phyloP scores from a whole-genome alignment of 2,888 invertebrate genomes.

The Dyspetes luteomarginatus region DNA sequence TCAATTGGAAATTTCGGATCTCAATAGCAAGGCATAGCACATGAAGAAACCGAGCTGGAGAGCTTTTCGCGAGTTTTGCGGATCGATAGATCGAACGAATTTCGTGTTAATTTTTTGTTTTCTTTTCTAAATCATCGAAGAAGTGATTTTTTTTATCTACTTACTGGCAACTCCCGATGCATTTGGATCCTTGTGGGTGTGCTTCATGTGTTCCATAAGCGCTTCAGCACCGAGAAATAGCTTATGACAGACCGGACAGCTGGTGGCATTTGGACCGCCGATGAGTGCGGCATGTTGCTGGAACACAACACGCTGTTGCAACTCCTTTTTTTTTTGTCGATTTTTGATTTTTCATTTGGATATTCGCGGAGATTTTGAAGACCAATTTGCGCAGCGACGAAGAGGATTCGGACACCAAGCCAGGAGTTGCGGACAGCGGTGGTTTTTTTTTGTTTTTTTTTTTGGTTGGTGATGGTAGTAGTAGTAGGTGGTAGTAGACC shows the following conservation, averaged over 20 bases:
- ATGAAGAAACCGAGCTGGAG: slow-evolving; percentile 24
- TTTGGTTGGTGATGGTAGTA: too few species aligned
- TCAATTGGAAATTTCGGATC: background rate
- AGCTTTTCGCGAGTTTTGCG: background rate
- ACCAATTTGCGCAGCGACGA: slow-evolving; percentile 65
- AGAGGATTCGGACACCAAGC: slow-evolving; percentile 75
- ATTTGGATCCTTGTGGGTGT: slow-evolving; percentile 96
- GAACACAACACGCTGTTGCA: slow-evolving; percentile 97
- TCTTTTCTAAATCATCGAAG: background rate
- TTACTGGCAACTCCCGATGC: slow-evolving; percentile 95
- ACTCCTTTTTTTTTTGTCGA: slow-evolving; percentile 85
- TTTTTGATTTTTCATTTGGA: slow-evolving; percentile 36
- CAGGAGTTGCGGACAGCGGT: slow-evolving; percentile 71
- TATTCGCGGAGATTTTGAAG: slow-evolving; percentile 63
- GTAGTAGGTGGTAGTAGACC: slow-evolving; percentile 69
- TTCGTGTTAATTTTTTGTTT: background rate
- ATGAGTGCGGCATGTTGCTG: slow-evolving; percentile 97
- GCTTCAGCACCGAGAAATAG: slow-evolving; percentile 96
- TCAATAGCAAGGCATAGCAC: background rate
- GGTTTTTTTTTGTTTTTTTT: slow-evolving; percentile 55
- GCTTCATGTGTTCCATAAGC: slow-evolving; percentile 98
- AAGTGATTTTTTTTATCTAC: too few species aligned
- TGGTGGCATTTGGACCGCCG: slow-evolving; percentile 95
- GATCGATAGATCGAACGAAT: slow-evolving; percentile 1
- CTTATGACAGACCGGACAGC: slow-evolving; percentile 97